Evolutionary conservation across 2,888 invertebrate species (phyloP), one percentile per base, ranked within the genome.

Genomic region (Habrosyne pyritoides): DNA sequence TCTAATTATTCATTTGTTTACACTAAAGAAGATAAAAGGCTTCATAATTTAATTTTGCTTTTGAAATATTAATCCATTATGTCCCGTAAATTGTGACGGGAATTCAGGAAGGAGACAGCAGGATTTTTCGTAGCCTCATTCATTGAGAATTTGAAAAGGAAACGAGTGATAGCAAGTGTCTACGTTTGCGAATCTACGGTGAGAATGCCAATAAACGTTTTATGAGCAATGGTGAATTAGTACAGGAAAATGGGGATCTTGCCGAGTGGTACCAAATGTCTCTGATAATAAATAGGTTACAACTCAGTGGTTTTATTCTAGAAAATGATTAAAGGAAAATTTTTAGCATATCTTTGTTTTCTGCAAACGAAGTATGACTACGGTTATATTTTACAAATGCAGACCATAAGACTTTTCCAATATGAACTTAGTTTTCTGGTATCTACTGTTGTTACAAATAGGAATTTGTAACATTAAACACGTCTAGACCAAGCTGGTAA

Each of bases 191-290:
- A 49, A 18, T 47, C 52, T 33, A 56, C 68, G 67, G 58, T 60
- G 57, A 66, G 66, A 73, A 71, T 71, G 68, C 60, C 71, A 70
- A 70, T 74, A 75, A 73, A 73, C 55, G 66, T 63, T 76, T 70
- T 64, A 72, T 61, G 68, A 69, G 63, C 64, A 54, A 59, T 65
- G 61, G 64, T 75, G 63, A 69, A 67, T 68, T 64, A 73, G 66
- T 61, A 61, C 60, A 54, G 57, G 54, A 57, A 56, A 61, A 8
- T 47, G 4, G 53, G 47, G 48, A 30, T 47, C 47, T 49, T 51
- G 48, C 28, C 46, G 56, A 53, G 58, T 62, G 55, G 54, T 49
- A 28, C 52, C 53, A 61, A 66, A 66, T 60, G 51, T 60, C 57
- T 64, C 51, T 57, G 52, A 57, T 54, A 64, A 65, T 68, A 67